A percentile compares a stretch with the other conserved stretches of the same genome.
phyloP scores from a whole-genome alignment of 2,113 vertebrate species.

The Smithornis capensis region DNA sequence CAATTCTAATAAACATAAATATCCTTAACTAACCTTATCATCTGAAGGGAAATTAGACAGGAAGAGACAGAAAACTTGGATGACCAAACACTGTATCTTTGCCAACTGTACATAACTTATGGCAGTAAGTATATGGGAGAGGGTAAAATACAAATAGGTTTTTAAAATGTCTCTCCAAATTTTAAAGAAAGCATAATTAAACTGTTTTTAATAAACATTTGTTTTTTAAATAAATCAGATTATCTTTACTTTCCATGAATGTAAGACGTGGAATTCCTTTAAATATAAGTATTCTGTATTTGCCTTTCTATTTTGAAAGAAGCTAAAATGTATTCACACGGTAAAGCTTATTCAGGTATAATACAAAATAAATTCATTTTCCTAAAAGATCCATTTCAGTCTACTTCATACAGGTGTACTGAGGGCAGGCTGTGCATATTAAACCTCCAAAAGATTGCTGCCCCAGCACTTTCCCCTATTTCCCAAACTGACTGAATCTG shows the following conservation, averaged over 20 bases:
- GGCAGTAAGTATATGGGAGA: background rate
- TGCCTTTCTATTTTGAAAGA: background rate
- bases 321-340: background rate
- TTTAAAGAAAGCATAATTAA: background rate
- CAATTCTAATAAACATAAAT: background rate
- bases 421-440: slow-evolving; percentile 37
- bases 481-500: slow-evolving; percentile 2
- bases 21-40: background rate
- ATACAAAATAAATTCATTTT: slow-evolving; percentile 29
- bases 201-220: background rate
- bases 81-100: background rate
- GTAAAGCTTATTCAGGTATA: background rate
- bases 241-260: background rate
- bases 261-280: background rate
- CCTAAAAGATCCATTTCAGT: background rate
- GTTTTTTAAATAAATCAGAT: background rate
- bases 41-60: background rate
- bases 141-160: rapidly evolving
- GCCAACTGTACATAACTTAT: background rate
- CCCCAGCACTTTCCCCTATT: slow-evolving; percentile 35
- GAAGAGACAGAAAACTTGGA: background rate
- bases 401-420: slow-evolving; percentile 17
- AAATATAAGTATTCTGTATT: background rate
- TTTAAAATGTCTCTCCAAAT: background rate
- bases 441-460: slow-evolving; percentile 35